Percentiles rank a stretch among this genome's conserved stretches.
These are phyloP conservation scores for Catharus fuscescens DNA, from an alignment of 2,113 vertebrate genomes.

Conservation along the genomic window DNA sequence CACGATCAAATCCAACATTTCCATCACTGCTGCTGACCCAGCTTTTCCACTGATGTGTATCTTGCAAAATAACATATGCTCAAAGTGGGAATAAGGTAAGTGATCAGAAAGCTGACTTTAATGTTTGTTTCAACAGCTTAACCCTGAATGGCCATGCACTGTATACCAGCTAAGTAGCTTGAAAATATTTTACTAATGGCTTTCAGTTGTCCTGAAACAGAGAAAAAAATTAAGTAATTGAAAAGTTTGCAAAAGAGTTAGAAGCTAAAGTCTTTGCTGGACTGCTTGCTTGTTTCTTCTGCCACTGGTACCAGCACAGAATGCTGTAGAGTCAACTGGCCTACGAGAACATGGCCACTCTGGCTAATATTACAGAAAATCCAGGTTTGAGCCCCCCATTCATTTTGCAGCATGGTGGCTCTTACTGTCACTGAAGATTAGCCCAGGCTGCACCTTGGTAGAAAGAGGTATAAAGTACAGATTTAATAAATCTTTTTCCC, in stretches of 20 bases:
- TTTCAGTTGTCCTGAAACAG: not conserved
- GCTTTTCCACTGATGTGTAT: not conserved
- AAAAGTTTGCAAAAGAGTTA: not conserved
- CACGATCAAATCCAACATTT: not conserved
- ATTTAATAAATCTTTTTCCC: not conserved
- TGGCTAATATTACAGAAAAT: not conserved
- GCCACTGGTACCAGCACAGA: not conserved
- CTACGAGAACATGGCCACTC: fast-evolving
- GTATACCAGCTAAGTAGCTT: not conserved
- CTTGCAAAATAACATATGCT: not conserved
- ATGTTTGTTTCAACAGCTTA: not conserved
- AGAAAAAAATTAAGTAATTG: not conserved
- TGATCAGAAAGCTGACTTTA: not conserved
- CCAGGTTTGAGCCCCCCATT: not conserved
- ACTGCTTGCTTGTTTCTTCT: not conserved
- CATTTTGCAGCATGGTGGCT: not conserved
- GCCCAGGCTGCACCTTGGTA: not conserved
- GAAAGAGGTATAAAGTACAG: not conserved
- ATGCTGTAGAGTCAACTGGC: not conserved
- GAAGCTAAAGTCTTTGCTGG: not conserved
- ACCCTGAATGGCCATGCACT: not conserved
- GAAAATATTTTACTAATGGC: not conserved
- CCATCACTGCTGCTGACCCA: not conserved
- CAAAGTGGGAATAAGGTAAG: not conserved
- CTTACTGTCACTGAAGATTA: not conserved